A percentile compares a stretch with the other conserved stretches of the same genome.
Evolutionary conservation across 1,140 invertebrate genomes (phyloP).

Genomic region (Pseudomyrmex gracilis): DNA sequence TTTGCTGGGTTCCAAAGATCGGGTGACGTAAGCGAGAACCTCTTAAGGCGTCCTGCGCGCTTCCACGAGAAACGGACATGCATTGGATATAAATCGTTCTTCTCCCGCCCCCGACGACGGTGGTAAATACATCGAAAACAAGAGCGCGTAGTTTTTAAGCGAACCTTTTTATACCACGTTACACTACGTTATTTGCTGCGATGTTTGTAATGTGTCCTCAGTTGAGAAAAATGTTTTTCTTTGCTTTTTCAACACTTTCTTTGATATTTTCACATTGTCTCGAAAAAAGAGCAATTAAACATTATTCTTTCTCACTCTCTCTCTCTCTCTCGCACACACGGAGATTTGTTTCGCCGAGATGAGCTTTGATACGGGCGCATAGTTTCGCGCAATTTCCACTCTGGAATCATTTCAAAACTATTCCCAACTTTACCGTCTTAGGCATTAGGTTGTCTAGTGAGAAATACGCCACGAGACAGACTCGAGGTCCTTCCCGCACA

Average conservation of each 20-base stretch:
- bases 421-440: not conserved
- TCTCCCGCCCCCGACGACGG: not conserved
- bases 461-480: not conserved
- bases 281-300: too few relatives aligned
- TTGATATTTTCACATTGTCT: not conserved
- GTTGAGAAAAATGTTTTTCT: not conserved
- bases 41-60: slow-evolving; percentile 63
- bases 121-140: slow-evolving; percentile 44
- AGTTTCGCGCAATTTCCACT: not conserved
- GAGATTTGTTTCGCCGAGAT: too few relatives aligned
- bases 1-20: slow-evolving; percentile 63
- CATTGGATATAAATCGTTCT: slow-evolving; percentile 36
- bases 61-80: slow-evolving; percentile 45
- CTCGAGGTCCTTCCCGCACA: not conserved
- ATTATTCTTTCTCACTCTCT: too few relatives aligned
- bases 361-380: not conserved
- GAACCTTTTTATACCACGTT: not conserved
- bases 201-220: not conserved
- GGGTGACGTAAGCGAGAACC: slow-evolving; percentile 72
- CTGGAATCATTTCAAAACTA: not conserved
- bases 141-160: not conserved
- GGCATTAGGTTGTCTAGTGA: not conserved
- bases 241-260: not conserved
- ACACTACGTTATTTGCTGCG: not conserved
- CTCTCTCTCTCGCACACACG: not conserved